Evolutionary conservation across 2,888 invertebrate species (phyloP).

Genomic region (Melipona beecheii): DNA sequence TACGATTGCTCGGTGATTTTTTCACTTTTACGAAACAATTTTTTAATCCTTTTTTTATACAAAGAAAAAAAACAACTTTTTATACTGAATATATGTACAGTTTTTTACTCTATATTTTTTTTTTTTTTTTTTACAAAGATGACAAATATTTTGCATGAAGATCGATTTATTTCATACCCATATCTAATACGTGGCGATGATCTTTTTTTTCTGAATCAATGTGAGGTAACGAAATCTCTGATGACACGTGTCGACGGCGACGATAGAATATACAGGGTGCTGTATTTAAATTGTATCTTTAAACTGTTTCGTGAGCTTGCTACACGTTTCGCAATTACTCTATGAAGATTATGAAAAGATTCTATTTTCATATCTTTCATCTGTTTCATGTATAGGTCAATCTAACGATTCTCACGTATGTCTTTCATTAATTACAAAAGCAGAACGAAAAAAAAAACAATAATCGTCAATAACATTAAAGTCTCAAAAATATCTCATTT

Average conservation of each 20-base stretch:
- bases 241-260: neutral
- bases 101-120: constrained; percentile 14
- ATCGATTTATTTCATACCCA: constrained; percentile 28
- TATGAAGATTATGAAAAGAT: neutral
- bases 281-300: neutral
- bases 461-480: neutral
- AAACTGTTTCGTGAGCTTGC: neutral
- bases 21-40: constrained; percentile 10
- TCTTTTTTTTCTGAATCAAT: constrained; percentile 25
- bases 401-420: neutral
- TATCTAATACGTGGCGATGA: neutral
- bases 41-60: neutral
- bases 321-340: neutral
- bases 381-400: neutral
- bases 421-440: neutral
- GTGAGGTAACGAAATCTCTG: neutral
- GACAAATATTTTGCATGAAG: constrained; percentile 26
- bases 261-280: neutral
- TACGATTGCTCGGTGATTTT: constrained; percentile 28
- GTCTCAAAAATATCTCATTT: neutral
- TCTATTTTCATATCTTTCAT: neutral
- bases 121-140: neutral
- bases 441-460: neutral
- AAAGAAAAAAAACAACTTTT: neutral
- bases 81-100: neutral